Evolutionary conservation across 2,113 vertebrate species (phyloP).

Genomic region (Collichthys lucidus): DNA sequence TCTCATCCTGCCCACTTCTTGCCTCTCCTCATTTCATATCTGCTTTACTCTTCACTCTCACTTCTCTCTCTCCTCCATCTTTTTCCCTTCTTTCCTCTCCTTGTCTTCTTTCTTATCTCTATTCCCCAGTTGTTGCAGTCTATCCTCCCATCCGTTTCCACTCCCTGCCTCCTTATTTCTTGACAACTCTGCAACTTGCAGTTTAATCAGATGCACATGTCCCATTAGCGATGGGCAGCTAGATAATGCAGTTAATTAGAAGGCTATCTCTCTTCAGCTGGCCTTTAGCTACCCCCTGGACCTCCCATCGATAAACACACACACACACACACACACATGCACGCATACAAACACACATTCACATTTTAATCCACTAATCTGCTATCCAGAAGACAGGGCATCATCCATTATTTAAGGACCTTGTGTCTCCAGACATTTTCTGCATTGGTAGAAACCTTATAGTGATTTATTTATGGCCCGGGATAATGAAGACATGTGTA

Average conservation of each 20-base stretch:
- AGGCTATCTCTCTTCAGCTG: conserved; percentile 56
- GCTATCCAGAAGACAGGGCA: conserved; percentile 31
- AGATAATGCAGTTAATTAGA: conserved; percentile 69
- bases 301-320: conserved; percentile 42
- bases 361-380: conserved; percentile 46
- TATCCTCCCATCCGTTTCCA: not conserved
- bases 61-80: not conserved
- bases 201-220: conserved; percentile 52
- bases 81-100: no score
- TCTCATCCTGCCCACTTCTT: not conserved
- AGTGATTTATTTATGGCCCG: conserved; percentile 59
- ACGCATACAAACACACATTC: not conserved
- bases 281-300: conserved; percentile 57
- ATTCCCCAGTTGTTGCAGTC: not conserved
- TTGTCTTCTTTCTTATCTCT: not conserved
- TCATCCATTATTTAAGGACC: conserved; percentile 59
- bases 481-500: conserved; percentile 57
- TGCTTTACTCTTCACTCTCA: not conserved
- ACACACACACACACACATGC: conserved; percentile 10
- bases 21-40: not conserved
- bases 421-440: conserved; percentile 36
- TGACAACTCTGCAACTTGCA: not conserved
- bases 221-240: conserved; percentile 50
- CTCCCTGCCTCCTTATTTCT: not conserved
- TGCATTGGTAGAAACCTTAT: conserved; percentile 13